These are phyloP conservation scores for Leptinotarsa peninsularis DNA, from an alignment of 2,888 invertebrate genomes.

Conservation along the genomic window DNA sequence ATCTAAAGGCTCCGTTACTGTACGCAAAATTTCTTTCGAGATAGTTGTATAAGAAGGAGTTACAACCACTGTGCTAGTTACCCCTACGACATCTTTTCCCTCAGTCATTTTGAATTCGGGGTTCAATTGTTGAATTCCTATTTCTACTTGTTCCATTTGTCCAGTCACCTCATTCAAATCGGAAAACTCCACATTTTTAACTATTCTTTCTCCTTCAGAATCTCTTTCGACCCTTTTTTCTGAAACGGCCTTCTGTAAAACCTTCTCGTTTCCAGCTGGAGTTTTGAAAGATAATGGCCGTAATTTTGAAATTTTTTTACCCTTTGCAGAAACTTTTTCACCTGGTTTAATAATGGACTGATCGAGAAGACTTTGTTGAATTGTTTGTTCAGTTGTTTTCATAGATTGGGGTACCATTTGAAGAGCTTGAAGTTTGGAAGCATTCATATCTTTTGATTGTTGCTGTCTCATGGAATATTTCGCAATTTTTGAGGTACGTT, in stretches of 20 bases:
- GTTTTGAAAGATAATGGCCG: constrained; percentile 47
- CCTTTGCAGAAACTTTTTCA: constrained; percentile 39
- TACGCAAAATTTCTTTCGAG: constrained; percentile 30
- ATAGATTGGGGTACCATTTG: constrained; percentile 1
- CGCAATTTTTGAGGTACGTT: not conserved
- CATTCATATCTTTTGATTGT: not conserved
- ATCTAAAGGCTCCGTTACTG: constrained; percentile 26
- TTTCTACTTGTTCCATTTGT: constrained; percentile 27
- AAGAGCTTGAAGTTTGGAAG: not conserved
- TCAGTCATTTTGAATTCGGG: constrained; percentile 26
- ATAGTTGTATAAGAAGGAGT: constrained; percentile 40
- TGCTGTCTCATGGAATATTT: constrained; percentile 12
- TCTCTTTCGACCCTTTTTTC: constrained; percentile 56
- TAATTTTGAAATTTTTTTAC: constrained; percentile 25
- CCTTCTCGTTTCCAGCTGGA: constrained; percentile 52
- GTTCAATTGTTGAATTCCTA: constrained; percentile 28
- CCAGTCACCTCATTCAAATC: constrained; percentile 45
- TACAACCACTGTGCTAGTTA: constrained; percentile 46
- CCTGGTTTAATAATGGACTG: constrained; percentile 32
- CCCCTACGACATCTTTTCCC: constrained; percentile 42
- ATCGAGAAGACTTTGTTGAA: constrained; percentile 18
- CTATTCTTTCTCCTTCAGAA: constrained; percentile 51
- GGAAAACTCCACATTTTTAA: constrained; percentile 49
- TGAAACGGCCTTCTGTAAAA: constrained; percentile 53
- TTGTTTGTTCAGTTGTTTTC: constrained; percentile 12